Evolutionary conservation across 2,888 invertebrate species (phyloP), one percentile per base, ranked within the genome.

Genomic region (Bombylius discolor): DNA sequence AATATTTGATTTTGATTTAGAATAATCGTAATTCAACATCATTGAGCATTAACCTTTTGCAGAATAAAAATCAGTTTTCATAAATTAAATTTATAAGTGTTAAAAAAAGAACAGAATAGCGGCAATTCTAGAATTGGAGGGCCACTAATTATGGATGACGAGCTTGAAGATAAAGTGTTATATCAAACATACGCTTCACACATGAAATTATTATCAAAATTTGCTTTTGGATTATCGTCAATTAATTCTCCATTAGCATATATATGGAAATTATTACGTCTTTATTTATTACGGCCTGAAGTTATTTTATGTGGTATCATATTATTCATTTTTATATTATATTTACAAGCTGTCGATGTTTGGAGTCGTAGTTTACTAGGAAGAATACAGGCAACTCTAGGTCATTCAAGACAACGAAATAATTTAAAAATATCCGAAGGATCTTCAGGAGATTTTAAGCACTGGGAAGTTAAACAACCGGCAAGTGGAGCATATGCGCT

Each of bases 151-250:
- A 92, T 92, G 92, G 92, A 92, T 81, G 91, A 92, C 85, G 90
- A 90, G 78, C 78, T 91, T 68, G 91, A 92, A 77, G 90, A 91
- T 68, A 84, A 83, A 79, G 84, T 91, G 67, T 78, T 91, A 67
- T 88, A 89, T 75, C 90, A 91, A 80, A 88, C 90, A 42, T 89
- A 89, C 75, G 76, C 88, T 63, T 88, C 89, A 63, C 88, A 90
- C 73, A 83, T 88, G 82, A 90, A 89, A 80, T 79, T 90, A 63
- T 76, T 90, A 70, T 89, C 90, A 53, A 85, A 87, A 72, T 79
- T 85, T 69, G 82, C 86, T 62, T 83, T 89, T 76, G 86, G 86
- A 73, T 78, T 87, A 67, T 86, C 86, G 65, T 73, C 73, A 64
- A 76, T 89, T 66, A 88, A 87, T 76, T 80, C 85, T 67, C 84